These are phyloP conservation scores for Zonotrichia albicollis DNA, from an alignment of 2,797 vertebrate species.

Conservation along the genomic window DNA sequence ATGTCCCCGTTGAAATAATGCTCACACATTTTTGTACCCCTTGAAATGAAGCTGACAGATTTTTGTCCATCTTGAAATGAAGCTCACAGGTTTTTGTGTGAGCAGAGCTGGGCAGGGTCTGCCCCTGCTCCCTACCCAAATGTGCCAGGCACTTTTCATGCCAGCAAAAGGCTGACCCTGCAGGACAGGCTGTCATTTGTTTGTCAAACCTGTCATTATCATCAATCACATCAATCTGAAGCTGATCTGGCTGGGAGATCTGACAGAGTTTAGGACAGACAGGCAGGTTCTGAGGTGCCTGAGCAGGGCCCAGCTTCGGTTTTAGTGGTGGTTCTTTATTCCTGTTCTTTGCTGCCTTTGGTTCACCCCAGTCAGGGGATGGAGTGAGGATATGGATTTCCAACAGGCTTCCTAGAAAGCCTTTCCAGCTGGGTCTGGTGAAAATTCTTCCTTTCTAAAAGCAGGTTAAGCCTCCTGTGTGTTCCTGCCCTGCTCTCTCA, in stretches of 20 bases:
- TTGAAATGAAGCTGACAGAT: neutral
- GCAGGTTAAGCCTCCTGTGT: neutral
- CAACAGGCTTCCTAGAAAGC: neutral
- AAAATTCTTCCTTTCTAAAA: neutral
- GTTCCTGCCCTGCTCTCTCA: neutral
- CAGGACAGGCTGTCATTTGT: constrained; percentile 30
- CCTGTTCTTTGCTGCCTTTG: neutral
- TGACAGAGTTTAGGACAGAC: neutral
- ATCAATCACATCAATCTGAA: neutral
- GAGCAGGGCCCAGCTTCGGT: neutral
- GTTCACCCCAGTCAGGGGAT: neutral
- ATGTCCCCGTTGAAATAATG: no score
- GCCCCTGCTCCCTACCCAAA: neutral
- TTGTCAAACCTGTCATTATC: neutral
- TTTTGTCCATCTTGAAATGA: neutral
- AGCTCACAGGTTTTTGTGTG: neutral
- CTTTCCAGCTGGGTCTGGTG: neutral
- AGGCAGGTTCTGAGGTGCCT: neutral
- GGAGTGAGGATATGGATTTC: neutral
- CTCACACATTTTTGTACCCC: neutral
- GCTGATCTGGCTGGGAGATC: neutral
- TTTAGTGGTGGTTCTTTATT: neutral
- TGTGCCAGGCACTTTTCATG: neutral
- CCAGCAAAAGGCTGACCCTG: neutral
- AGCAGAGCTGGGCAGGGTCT: neutral